Evolutionary conservation across 2,888 invertebrate genomes (phyloP).

Genomic region (Chymomyza amoena): DNA sequence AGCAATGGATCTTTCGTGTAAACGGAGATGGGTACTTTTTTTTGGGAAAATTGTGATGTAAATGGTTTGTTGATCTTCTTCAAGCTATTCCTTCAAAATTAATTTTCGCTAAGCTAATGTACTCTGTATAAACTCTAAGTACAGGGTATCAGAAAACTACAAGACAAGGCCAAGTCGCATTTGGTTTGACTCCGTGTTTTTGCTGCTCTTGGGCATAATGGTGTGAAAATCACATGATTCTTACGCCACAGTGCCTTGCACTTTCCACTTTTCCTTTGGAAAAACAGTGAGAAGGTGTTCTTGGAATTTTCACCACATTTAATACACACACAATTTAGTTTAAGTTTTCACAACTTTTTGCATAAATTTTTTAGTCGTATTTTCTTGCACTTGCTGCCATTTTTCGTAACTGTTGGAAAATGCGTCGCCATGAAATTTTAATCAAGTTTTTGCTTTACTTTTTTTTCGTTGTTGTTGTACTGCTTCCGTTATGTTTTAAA

Average conservation of each 20-base stretch:
- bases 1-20: too few relatives aligned
- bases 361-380: neutral
- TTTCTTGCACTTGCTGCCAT: slow-evolving; percentile 20
- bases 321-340: slow-evolving; percentile 37
- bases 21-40: too few relatives aligned
- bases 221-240: slow-evolving; percentile 27
- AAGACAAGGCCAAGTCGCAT: neutral
- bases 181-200: slow-evolving; percentile 6
- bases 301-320: neutral
- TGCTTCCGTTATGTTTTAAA: slow-evolving; percentile 27
- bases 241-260: slow-evolving; percentile 1
- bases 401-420: slow-evolving; percentile 30
- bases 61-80: too few relatives aligned
- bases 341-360: slow-evolving; percentile 47
- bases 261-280: slow-evolving; percentile 18
- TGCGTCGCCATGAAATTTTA: slow-evolving; percentile 69
- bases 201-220: slow-evolving; percentile 21
- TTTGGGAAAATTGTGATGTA: too few relatives aligned
- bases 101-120: too few relatives aligned
- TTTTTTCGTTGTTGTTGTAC: slow-evolving; percentile 2
- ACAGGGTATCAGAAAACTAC: neutral
- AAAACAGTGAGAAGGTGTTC: neutral
- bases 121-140: too few relatives aligned
- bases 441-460: slow-evolving; percentile 49
- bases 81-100: too few relatives aligned